Conservation (phyloP, 2,113 vertebrate species). For the Brachyistius frenatus region DNA sequence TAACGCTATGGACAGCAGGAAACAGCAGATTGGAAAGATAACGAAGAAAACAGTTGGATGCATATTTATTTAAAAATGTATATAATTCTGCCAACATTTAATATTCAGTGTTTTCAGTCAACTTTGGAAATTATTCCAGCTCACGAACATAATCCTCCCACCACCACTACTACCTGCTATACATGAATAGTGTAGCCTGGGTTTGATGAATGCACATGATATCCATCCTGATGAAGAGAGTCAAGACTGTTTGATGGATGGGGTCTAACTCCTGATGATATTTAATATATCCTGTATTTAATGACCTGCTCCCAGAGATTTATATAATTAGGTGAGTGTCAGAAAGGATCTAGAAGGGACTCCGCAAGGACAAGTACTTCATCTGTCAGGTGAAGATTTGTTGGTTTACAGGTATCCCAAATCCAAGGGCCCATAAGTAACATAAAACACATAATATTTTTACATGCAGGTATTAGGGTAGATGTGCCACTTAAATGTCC, state of each 20-base stretch:
- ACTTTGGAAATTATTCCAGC: not conserved
- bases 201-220: constrained; percentile 35
- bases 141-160: not conserved
- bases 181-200: not conserved
- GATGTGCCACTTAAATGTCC: not conserved
- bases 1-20: constrained; percentile 22
- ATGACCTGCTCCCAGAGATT: constrained; percentile 64
- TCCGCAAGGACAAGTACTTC: constrained; percentile 32
- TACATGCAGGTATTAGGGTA: not conserved
- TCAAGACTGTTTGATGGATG: constrained; percentile 61
- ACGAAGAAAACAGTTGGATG: constrained; percentile 20
- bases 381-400: constrained; percentile 36
- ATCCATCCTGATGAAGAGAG: constrained; percentile 19
- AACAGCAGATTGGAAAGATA: constrained; percentile 34
- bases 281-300: constrained; percentile 68
- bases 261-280: constrained; percentile 50
- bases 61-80: constrained; percentile 41
- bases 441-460: constrained; percentile 4
- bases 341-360: constrained; percentile 40
- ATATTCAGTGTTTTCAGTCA: constrained; percentile 9
- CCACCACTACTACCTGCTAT: constrained; percentile 1
- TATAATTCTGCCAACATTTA: constrained; percentile 36
- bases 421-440: constrained; percentile 4
- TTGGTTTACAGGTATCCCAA: constrained; percentile 2
- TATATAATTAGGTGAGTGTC: constrained; percentile 66